These are phyloP conservation scores for Drosophila ohnishii DNA, from an alignment of 1,140 invertebrate species.

Conservation along the genomic window DNA sequence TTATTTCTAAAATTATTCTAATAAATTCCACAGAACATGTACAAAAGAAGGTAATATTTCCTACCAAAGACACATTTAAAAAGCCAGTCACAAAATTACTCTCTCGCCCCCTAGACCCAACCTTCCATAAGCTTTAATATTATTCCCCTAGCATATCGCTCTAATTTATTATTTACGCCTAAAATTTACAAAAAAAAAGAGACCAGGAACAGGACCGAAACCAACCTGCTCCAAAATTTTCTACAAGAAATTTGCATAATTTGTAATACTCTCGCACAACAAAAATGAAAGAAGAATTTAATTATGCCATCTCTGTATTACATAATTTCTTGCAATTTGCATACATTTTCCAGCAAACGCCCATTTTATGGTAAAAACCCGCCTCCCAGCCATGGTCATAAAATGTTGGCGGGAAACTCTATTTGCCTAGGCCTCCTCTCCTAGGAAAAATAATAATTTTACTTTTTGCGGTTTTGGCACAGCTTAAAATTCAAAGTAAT, in stretches of 20 bases:
- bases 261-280: slow-evolving; percentile 28
- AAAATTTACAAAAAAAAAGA: slow-evolving; percentile 10
- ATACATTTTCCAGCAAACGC: slow-evolving; percentile 51
- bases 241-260: slow-evolving; percentile 62
- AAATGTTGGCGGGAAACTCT: slow-evolving; percentile 14
- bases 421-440: slow-evolving; percentile 7
- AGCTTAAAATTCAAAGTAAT: slow-evolving; percentile 12
- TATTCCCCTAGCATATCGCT: slow-evolving; percentile 28
- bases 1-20: background rate
- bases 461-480: slow-evolving; percentile 16
- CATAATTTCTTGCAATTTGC: slow-evolving; percentile 67
- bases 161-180: slow-evolving; percentile 38
- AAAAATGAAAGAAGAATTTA: slow-evolving; percentile 58
- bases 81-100: background rate
- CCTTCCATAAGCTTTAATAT: slow-evolving; percentile 13
- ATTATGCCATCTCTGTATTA: slow-evolving; percentile 57
- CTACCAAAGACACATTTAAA: background rate
- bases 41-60: background rate
- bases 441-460: slow-evolving; percentile 15
- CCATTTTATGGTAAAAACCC: slow-evolving; percentile 19
- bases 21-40: background rate
- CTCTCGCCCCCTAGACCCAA: background rate
- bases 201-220: background rate
- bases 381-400: slow-evolving; percentile 4
- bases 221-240: slow-evolving; percentile 27